phyloP scores from a whole-genome alignment of 2,113 vertebrate species.

The Fulmarus glacialis region DNA sequence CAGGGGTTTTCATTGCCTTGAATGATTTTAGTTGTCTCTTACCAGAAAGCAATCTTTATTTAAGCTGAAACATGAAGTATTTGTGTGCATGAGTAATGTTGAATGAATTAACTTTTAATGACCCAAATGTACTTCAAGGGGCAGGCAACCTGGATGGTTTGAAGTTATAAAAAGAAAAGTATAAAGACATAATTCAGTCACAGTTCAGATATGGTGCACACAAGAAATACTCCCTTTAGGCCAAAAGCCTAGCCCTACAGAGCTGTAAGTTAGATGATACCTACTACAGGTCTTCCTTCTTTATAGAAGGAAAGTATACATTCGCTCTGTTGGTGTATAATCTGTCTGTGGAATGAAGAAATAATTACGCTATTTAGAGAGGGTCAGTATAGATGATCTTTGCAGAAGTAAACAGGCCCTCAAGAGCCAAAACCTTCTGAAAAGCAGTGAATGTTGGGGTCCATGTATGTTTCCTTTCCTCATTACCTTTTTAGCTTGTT shows the following conservation, averaged over 20 bases:
- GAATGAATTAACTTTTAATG: neutral
- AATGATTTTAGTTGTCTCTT: neutral
- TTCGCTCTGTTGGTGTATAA: neutral
- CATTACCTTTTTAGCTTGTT: neutral
- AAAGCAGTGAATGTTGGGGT: neutral
- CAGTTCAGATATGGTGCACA: neutral
- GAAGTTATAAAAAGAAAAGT: neutral
- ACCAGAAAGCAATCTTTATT: neutral
- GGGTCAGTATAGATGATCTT: neutral
- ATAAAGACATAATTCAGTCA: neutral
- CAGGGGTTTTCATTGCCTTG: neutral
- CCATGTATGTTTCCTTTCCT: neutral
- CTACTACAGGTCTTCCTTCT: neutral
- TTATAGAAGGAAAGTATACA: neutral
- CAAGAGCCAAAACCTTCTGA: neutral
- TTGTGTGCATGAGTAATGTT: neutral
- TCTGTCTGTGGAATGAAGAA: neutral
- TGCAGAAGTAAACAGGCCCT: neutral
- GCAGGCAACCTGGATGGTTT: neutral
- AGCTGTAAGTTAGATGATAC: neutral
- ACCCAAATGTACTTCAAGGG: neutral
- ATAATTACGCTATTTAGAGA: neutral
- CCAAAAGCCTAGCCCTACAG: neutral
- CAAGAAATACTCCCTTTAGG: neutral
- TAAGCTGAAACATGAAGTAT: neutral